Evolutionary conservation across 2,113 vertebrate species (phyloP).

Genomic region (Leucosticte australis): DNA sequence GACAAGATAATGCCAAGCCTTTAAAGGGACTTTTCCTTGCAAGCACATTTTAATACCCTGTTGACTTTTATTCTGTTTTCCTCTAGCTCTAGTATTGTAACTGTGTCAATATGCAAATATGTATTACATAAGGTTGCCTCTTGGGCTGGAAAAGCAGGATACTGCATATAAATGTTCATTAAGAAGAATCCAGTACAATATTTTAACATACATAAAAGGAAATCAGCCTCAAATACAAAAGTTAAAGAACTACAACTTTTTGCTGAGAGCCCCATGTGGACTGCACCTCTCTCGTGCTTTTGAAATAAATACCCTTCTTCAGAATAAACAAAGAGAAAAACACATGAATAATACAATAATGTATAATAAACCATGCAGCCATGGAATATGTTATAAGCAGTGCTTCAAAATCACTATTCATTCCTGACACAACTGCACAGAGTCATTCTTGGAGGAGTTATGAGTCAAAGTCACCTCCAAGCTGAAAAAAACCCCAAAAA

Average conservation of each 20-base stretch:
- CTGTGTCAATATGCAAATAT: slow-evolving; percentile 63
- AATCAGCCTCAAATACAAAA: neutral
- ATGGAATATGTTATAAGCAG: neutral
- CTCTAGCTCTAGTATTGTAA: slow-evolving; percentile 6
- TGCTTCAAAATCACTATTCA: neutral
- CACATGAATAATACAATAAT: slow-evolving; percentile 27
- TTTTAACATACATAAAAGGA: slow-evolving; percentile 36
- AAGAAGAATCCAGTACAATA: slow-evolving; percentile 6
- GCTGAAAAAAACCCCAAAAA: neutral
- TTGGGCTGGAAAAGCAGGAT: slow-evolving; percentile 25
- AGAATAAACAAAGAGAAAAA: neutral
- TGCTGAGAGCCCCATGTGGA: neutral
- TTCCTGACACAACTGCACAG: neutral
- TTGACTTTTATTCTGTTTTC: slow-evolving; percentile 4
- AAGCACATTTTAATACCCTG: neutral
- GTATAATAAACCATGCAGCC: neutral
- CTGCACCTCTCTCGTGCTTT: neutral
- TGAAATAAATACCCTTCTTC: slow-evolving; percentile 5
- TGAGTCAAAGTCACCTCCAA: neutral
- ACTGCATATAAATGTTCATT: slow-evolving; percentile 48
- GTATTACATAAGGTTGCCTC: slow-evolving; percentile 29
- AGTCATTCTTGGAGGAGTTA: neutral
- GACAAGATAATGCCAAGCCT: neutral
- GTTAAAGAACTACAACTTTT: neutral
- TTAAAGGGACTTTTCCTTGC: neutral